Evolutionary conservation across 2,113 vertebrate genomes (phyloP).

Genomic region (Naja naja): DNA sequence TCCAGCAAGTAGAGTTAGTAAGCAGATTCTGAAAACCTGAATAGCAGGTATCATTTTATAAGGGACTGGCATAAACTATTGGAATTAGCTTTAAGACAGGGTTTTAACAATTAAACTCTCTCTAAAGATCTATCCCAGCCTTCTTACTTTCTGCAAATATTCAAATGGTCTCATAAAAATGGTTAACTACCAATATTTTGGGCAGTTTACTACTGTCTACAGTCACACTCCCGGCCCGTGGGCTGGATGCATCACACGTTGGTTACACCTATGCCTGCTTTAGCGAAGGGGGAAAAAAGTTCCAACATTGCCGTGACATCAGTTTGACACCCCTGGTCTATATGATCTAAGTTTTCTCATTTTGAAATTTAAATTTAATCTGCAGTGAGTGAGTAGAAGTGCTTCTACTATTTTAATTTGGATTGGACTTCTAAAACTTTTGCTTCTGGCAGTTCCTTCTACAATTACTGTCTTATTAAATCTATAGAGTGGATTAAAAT

Average conservation of each 20-base stretch:
- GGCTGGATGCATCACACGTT: too few species aligned
- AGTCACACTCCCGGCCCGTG: too few species aligned
- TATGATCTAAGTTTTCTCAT: slow-evolving; percentile 40
- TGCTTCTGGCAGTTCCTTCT: slow-evolving; percentile 43
- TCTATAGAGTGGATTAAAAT: neutral
- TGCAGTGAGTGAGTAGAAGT: slow-evolving; percentile 4
- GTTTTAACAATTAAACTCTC: neutral
- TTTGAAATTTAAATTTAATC: slow-evolving; percentile 38
- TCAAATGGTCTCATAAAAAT: neutral
- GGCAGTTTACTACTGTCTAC: slow-evolving; percentile 33
- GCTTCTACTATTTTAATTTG: slow-evolving; percentile 42
- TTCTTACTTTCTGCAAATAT: neutral
- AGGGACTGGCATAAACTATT: neutral
- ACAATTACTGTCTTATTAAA: neutral
- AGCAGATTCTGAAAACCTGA: neutral
- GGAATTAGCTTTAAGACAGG: neutral
- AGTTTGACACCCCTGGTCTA: neutral
- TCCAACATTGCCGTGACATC: too few species aligned
- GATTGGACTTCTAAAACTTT: slow-evolving; percentile 6
- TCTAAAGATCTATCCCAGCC: neutral
- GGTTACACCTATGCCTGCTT: too few species aligned
- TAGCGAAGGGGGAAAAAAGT: too few species aligned
- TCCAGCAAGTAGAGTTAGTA: neutral
- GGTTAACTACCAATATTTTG: slow-evolving; percentile 1
- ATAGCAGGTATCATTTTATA: neutral